Conservation (phyloP, 2,888 invertebrate genomes). For the Cosmia trapezina region DNA sequence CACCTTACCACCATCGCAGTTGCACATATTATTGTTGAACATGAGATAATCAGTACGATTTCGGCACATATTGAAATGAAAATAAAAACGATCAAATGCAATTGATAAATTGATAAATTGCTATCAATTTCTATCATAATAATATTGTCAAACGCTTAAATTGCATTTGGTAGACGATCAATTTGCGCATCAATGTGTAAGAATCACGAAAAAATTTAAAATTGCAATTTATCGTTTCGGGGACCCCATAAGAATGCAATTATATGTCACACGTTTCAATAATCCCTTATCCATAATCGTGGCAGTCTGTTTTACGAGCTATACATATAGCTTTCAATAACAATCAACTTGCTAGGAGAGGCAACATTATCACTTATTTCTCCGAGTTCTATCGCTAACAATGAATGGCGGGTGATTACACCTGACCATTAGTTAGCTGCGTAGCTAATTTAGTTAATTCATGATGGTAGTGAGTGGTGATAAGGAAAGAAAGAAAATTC, state of each 20-base stretch:
- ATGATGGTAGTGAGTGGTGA: background rate
- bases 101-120: no score
- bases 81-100: no score
- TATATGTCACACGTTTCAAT: background rate
- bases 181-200: no score
- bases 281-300: background rate
- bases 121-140: no score
- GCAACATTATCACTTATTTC: background rate
- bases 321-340: background rate
- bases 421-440: slow-evolving; percentile 2
- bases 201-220: no score
- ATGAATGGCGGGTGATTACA: slow-evolving; percentile 9
- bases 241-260: background rate
- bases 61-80: no score
- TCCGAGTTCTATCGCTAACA: background rate
- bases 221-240: no score
- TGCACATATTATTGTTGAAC: no score
- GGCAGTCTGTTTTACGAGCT: background rate
- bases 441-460: slow-evolving; percentile 24
- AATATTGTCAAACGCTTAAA: no score
- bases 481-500: background rate
- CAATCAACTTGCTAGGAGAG: background rate
- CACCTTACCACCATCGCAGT: no score
- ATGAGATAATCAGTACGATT: no score
- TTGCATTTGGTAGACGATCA: no score